These are phyloP conservation scores for Lymantria monacha DNA, from an alignment of 2,888 invertebrate species.

Conservation along the genomic window DNA sequence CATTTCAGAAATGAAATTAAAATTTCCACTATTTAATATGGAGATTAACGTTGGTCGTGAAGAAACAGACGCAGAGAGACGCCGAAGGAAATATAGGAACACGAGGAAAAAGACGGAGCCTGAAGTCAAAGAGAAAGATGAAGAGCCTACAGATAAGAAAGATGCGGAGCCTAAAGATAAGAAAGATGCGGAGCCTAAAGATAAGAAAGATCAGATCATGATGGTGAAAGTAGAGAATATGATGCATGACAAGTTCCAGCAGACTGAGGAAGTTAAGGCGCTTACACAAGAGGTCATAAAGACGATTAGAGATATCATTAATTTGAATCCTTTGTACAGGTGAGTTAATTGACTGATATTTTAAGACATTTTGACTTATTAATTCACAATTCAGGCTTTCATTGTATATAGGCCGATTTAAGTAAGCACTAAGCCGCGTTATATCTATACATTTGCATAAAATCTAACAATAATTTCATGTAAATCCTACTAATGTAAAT, in stretches of 20 bases:
- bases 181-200: constrained; percentile 36
- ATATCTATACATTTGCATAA: too few species aligned
- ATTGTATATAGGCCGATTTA: too few species aligned
- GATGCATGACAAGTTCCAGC: constrained; percentile 92
- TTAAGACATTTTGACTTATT: too few species aligned
- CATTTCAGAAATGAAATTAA: constrained; percentile 87
- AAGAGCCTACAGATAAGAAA: constrained; percentile 49
- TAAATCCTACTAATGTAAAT: too few species aligned
- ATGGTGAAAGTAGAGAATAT: constrained; percentile 98
- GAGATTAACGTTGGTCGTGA: constrained; percentile 92
- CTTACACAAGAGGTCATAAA: constrained; percentile 98
- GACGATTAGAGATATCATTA: constrained; percentile 98
- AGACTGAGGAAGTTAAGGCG: constrained; percentile 98
- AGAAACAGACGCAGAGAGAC: constrained; percentile 84
- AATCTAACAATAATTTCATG: too few species aligned
- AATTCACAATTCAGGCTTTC: too few species aligned
- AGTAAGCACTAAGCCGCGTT: too few species aligned
- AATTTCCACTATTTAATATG: constrained; percentile 91
- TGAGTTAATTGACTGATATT: constrained; percentile 33
- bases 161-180: constrained; percentile 37
- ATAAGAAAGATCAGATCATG: constrained; percentile 85
- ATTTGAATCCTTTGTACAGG: constrained; percentile 96
- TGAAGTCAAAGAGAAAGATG: constrained; percentile 25
- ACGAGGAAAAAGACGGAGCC: constrained; percentile 44
- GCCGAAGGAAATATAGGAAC: constrained; percentile 75